Conservation (phyloP, 2,888 invertebrate genomes). For the Galeopsomyia nigrocyanea region DNA sequence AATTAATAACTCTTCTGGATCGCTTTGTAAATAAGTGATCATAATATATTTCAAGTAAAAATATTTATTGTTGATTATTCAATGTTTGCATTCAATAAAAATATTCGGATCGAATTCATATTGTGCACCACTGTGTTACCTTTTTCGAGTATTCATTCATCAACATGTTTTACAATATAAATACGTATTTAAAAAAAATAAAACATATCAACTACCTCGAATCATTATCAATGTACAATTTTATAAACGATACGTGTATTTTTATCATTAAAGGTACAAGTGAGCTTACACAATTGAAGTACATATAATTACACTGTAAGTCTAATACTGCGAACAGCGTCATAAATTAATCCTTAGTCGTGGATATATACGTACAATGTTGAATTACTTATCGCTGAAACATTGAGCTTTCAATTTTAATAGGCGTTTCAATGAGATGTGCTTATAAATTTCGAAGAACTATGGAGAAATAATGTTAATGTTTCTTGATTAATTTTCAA, state of each 20-base stretch:
- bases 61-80: slow-evolving; percentile 45
- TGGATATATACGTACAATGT: slow-evolving; percentile 35
- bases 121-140: slow-evolving; percentile 21
- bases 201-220: background rate
- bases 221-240: slow-evolving; percentile 24
- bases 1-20: no score
- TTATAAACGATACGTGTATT: slow-evolving; percentile 24
- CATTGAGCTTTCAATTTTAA: background rate
- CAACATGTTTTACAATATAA: background rate
- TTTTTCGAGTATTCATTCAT: slow-evolving; percentile 14
- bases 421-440: no score
- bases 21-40: no score
- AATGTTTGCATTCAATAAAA: slow-evolving; percentile 37
- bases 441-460: no score
- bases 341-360: slow-evolving; percentile 44
- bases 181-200: slow-evolving; percentile 15
- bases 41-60: slow-evolving; percentile 27
- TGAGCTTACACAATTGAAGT: slow-evolving; percentile 34
- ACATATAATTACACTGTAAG: slow-evolving; percentile 33
- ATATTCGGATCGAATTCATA: slow-evolving; percentile 28
- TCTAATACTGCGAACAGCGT: slow-evolving; percentile 42
- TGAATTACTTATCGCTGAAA: slow-evolving; percentile 32
- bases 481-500: no score
- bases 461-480: no score
- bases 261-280: slow-evolving; percentile 28